A percentile compares a stretch with the other conserved stretches of the same genome.
phyloP scores from a whole-genome alignment of 2,888 invertebrate genomes.

The Branchellion lobata region DNA sequence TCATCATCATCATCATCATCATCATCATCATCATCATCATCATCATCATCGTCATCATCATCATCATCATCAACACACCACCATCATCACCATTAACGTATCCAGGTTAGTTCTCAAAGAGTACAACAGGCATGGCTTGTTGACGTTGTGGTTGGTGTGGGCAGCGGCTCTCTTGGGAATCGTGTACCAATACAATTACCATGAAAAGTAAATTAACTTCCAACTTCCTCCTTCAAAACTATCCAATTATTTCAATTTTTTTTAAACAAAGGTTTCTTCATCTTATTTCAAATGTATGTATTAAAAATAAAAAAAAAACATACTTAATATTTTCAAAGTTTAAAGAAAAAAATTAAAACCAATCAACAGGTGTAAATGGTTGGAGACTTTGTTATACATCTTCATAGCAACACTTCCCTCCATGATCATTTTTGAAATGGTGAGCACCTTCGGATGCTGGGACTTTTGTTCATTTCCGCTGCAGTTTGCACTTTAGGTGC shows the following conservation, averaged over 20 bases:
- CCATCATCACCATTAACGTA: no score
- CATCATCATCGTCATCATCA: conserved; percentile 14
- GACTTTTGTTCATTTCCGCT: no score
- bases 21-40: neutral
- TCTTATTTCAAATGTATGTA: no score
- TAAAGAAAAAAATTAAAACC: no score
- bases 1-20: conserved; percentile 8
- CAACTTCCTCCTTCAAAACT: no score
- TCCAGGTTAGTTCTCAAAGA: conserved; percentile 62
- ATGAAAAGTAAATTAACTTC: conserved; percentile 75
- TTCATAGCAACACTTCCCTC: conserved; percentile 85
- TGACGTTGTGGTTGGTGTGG: conserved; percentile 69
- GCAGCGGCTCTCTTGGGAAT: conserved; percentile 84
- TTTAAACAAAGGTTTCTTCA: no score
- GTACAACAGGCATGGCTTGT: conserved; percentile 56
- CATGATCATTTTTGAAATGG: conserved; percentile 70
- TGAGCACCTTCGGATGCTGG: no score
- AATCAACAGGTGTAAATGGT: conserved; percentile 74
- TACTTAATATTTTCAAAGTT: no score
- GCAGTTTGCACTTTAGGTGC: no score
- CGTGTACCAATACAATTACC: conserved; percentile 91
- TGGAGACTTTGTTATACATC: conserved; percentile 86
- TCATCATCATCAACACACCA: neutral
- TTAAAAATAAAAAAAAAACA: no score
- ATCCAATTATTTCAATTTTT: no score